These are phyloP conservation scores for Pyralis farinalis DNA, from an alignment of 2,888 invertebrate genomes.

Conservation along the genomic window DNA sequence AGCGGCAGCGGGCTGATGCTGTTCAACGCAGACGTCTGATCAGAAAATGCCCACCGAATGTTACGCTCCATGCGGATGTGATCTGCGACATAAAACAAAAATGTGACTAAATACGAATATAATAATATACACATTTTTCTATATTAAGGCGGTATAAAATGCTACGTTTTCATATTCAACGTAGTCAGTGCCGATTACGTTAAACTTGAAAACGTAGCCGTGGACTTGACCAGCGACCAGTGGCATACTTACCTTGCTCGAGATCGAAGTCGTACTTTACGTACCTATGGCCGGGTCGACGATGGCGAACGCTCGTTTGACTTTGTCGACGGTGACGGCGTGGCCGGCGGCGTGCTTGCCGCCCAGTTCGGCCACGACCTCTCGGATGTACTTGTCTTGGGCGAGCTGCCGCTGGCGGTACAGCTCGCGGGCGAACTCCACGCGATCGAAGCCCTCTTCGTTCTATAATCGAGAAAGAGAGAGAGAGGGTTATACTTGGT, in stretches of 20 bases:
- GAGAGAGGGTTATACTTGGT: not conserved
- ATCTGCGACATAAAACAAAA: constrained; percentile 35
- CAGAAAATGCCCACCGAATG: constrained; percentile 69
- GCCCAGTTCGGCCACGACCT: constrained; percentile 56
- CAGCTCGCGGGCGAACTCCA: constrained; percentile 63
- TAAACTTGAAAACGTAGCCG: too few relatives aligned
- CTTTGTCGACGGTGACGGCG: constrained; percentile 45
- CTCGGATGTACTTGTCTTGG: constrained; percentile 72
- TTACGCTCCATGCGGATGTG: constrained; percentile 72
- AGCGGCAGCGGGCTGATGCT: constrained; percentile 46
- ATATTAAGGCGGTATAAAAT: too few relatives aligned
- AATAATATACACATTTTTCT: too few relatives aligned
- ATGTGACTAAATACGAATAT: too few relatives aligned
- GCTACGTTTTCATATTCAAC: too few relatives aligned
- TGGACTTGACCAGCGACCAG: too few relatives aligned
- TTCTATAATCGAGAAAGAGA: constrained; percentile 37
- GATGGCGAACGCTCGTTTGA: constrained; percentile 66
- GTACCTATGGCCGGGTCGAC: constrained; percentile 68
- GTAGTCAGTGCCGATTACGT: too few relatives aligned
- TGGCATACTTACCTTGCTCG: too few relatives aligned
- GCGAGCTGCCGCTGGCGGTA: constrained; percentile 63
- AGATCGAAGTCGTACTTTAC: too few relatives aligned
- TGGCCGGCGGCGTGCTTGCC: constrained; percentile 35
- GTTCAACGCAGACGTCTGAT: constrained; percentile 36
- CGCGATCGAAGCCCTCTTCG: constrained; percentile 72